These are phyloP conservation scores for Genyomyrus donnyi DNA, from an alignment of 2,113 vertebrate genomes.

Conservation along the genomic window DNA sequence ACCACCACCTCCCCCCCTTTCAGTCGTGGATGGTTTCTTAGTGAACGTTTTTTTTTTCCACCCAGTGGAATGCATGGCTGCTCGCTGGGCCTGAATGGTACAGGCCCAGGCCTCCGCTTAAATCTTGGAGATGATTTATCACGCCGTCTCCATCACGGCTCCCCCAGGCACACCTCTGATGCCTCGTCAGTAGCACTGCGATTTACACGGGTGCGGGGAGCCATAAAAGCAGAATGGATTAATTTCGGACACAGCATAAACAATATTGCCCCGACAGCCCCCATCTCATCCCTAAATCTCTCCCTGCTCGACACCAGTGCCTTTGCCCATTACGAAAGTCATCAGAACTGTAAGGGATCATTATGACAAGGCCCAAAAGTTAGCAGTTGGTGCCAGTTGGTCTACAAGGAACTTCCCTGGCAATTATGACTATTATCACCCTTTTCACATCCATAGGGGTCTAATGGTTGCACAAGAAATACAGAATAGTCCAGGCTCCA, in stretches of 20 bases:
- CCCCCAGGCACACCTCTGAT: constrained; percentile 59
- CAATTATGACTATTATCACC: constrained; percentile 57
- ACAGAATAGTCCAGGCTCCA: constrained; percentile 49
- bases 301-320: constrained; percentile 61
- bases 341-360: constrained; percentile 38
- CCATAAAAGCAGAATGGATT: constrained; percentile 69
- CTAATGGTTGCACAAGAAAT: constrained; percentile 45
- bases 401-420: constrained; percentile 58
- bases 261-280: constrained; percentile 63
- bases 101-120: constrained; percentile 57
- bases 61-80: not conserved
- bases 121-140: constrained; percentile 64
- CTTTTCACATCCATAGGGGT: constrained; percentile 53
- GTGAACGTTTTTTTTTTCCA: not conserved
- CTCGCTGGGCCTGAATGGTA: constrained; percentile 48
- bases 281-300: constrained; percentile 54
- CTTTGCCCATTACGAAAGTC: constrained; percentile 33
- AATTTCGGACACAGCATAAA: constrained; percentile 67
- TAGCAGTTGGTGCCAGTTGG: constrained; percentile 46
- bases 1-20: not conserved
- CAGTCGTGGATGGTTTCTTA: not conserved
- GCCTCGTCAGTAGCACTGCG: constrained; percentile 50
- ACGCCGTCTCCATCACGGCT: constrained; percentile 58
- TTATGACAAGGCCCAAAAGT: constrained; percentile 54
- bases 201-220: constrained; percentile 65